Conservation (phyloP, 2,113 vertebrate species). For the Phrynosoma blainvillii region DNA sequence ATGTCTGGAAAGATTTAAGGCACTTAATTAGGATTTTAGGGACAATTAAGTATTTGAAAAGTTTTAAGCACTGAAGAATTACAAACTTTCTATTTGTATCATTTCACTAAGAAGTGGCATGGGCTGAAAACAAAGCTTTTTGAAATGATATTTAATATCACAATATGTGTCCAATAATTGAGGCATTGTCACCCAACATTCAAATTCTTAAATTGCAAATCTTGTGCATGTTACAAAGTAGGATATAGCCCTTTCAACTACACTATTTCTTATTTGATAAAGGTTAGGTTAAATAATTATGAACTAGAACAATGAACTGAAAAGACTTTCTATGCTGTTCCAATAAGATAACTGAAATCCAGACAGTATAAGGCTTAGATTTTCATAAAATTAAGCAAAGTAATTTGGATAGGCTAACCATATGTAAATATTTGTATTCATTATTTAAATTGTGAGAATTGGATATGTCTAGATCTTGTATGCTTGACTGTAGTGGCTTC, state of each 20-base stretch:
- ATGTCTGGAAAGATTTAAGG: conserved; percentile 95
- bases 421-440: conserved; percentile 55
- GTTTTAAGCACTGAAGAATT: conserved; percentile 66
- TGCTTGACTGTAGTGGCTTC: conserved; percentile 20
- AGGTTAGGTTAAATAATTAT: conserved; percentile 31
- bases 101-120: conserved; percentile 72
- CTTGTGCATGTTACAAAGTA: conserved; percentile 48
- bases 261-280: conserved; percentile 27
- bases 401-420: conserved; percentile 58
- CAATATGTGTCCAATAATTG: conserved; percentile 27
- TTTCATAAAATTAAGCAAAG: conserved; percentile 32
- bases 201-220: conserved; percentile 64
- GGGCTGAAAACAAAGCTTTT: conserved; percentile 60
- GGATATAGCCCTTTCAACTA: conserved; percentile 66
- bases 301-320: conserved; percentile 24
- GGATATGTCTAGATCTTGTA: conserved; percentile 25
- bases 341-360: conserved; percentile 36
- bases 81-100: conserved; percentile 75
- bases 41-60: conserved; percentile 69
- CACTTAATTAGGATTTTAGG: conserved; percentile 84
- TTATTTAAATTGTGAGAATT: conserved; percentile 17
- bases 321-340: conserved; percentile 29
- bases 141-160: conserved; percentile 55
- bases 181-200: conserved; percentile 58
- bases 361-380: conserved; percentile 37